A percentile compares a stretch with the other conserved stretches of the same genome.
phyloP scores from a whole-genome alignment of 2,797 vertebrate genomes.

The Neomorphus geoffroyi region DNA sequence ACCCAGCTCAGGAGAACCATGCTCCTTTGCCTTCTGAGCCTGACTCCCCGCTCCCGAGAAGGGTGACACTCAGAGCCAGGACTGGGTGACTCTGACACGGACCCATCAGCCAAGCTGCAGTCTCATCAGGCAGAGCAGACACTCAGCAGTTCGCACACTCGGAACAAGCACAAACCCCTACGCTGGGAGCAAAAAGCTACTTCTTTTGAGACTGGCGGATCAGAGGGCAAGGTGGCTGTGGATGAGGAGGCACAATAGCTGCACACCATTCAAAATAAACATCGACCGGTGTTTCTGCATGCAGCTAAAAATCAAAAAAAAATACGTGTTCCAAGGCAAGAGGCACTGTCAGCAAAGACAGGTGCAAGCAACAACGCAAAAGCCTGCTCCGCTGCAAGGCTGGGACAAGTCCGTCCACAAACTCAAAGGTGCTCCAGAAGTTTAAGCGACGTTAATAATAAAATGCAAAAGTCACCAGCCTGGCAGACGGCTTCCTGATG shows the following conservation, averaged over 20 bases:
- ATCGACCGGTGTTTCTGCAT: neutral
- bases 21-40: neutral
- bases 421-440: neutral
- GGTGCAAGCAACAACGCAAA: neutral
- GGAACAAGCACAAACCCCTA: neutral
- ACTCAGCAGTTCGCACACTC: neutral
- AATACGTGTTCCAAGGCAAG: neutral
- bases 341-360: neutral
- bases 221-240: neutral
- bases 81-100: accelerated
- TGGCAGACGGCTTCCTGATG: neutral
- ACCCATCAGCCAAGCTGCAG: neutral
- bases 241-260: neutral
- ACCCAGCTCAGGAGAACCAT: accelerated
- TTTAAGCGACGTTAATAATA: neutral
- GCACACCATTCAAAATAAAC: neutral
- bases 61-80: too few relatives aligned
- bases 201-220: neutral
- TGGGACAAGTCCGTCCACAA: neutral
- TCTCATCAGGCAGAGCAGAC: neutral
- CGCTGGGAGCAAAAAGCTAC: neutral
- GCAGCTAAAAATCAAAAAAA: neutral
- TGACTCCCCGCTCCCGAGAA: neutral
- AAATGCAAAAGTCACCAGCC: neutral
- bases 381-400: neutral